A percentile compares a stretch with the other conserved stretches of the same genome.
Evolutionary conservation across 2,113 vertebrate genomes (phyloP).

Genomic region (Nicator chloris): DNA sequence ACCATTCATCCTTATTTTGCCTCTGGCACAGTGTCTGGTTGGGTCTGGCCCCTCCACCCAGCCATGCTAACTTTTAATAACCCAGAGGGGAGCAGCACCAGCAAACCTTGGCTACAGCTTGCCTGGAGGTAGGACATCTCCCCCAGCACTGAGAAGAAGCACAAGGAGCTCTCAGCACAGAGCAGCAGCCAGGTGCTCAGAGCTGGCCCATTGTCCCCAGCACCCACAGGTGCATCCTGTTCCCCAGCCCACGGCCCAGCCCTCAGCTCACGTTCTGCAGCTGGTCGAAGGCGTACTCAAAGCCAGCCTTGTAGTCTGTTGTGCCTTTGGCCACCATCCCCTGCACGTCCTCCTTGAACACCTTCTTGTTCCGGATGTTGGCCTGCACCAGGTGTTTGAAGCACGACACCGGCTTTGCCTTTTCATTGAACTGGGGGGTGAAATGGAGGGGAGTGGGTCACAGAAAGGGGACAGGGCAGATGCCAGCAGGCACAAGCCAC

Average conservation of each 20-base stretch:
- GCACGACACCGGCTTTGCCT: conserved; percentile 90
- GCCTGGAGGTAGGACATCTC: not conserved
- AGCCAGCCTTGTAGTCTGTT: conserved; percentile 98
- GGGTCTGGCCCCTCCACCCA: not conserved
- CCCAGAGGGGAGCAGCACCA: not conserved
- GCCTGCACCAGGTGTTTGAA: conserved; percentile 97
- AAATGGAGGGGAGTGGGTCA: not conserved
- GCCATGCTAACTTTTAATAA: not conserved
- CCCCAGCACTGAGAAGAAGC: not conserved
- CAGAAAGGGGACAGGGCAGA: not conserved
- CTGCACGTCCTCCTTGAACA: conserved; percentile 93
- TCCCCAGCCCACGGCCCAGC: not conserved
- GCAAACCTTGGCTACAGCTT: not conserved
- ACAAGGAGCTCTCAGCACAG: not conserved
- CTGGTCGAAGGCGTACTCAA: conserved; percentile 96
- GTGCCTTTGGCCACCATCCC: conserved; percentile 96
- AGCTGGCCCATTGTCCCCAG: not conserved
- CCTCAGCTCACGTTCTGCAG: conserved; percentile 91
- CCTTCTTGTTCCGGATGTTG: conserved; percentile 96
- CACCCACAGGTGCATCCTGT: not conserved
- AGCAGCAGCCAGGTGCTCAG: not conserved
- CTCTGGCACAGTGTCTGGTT: not conserved
- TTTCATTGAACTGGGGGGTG: conserved; percentile 89
- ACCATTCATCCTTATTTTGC: conserved; percentile 23
- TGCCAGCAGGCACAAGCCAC: not conserved